Base-by-base conservation (phyloP, 2,888 invertebrate genomes). In the Acronicta psi region DNA sequence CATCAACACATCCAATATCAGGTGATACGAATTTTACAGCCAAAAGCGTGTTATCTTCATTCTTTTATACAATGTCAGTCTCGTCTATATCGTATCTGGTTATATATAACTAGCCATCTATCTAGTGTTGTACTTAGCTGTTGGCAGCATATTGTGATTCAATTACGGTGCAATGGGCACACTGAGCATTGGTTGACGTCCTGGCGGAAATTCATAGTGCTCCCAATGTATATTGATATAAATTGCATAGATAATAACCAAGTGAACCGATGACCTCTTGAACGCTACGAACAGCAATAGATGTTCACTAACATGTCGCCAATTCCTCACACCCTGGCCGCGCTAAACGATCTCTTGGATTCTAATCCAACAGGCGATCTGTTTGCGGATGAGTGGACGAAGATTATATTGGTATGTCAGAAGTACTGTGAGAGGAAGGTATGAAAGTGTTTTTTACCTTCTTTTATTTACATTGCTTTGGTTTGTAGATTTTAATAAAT, bases 71-170 rank as follows among this genome's bases (percentile, higher is more conserved):
- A 52, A 51, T 20, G 31, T 29, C 45, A 52, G 46, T 52, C 36
- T 59, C 38, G 58, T 44, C 54, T 59, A 53, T 59, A 66, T 46
- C 34, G 58, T 58, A 43, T 51, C 38, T 68, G 67, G 57, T 68
- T 53, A 46, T 13, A 42, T 20, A n/a, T n/a, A n/a, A n/a, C 34
- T 59, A 69, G 73, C 61, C 69, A 71, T 69, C 69, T 65, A 72
- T 66, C 46, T 57, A 70, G 38, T 65, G 60, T 63, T 64, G 69
- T 60, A 50, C 29, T n/a, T 64, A 60, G 70, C 76, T 76, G 81
- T 76, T 75, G 68, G 66, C 68, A 59, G 73, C 79, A 84, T 75
- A 81, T 83, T 84, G 80, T 82, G 78, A 84, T 84, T 85, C 82
- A 85, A 86, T 86, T 84, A 84, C 77, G 73, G 59, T 64, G 65